Evolutionary conservation across 2,888 invertebrate genomes (phyloP), one percentile per base, ranked within the genome.

Genomic region (Epirrhoe tristata): DNA sequence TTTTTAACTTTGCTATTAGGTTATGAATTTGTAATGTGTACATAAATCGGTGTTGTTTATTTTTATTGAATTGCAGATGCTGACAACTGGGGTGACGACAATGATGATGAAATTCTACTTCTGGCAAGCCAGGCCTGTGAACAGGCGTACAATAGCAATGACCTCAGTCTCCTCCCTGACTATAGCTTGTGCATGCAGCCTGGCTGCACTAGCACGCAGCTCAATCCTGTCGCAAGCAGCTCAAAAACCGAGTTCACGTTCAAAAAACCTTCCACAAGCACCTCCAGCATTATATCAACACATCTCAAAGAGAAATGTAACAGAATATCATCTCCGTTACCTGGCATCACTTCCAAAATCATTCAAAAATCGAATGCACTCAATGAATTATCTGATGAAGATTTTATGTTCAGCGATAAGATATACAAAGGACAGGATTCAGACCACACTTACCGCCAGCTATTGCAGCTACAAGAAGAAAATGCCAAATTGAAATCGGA

Each of bases 111-210:
- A 76, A 90, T 94, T 43, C 79, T 94, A 0, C 81, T 94, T 8
- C 78, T 93, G 73, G 93, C 92, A 0, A 93, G 93, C 67, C 93
- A 93, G 72, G 93, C 87, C 0, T 93, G 91, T 69, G 94, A 94
- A 67, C 81, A 92, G 32, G 90, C 82, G 0, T 89, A 83, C 70
- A 82, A 69, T 58, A 74, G 74, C 48, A 82, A 81, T 46, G 81
- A 85, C 51, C 68, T 74, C 50, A 81, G 84, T 67, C 73, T 77
- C 1, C 67, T 93, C 31, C 88, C 91, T 5, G 82, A 92, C 72
- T 93, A 92, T 70, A 88, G 85, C 67, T 67, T 88, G 36, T 91
- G 85, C 67, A 89, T 89, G 88, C 87, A 88, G 57, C 93, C 93
- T 0, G 71, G 75, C 0, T 77, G 88, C 0, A 91, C 91, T 0